These are phyloP conservation scores for Sinocyclocheilus grahami DNA, from an alignment of 2,113 vertebrate species.

Conservation along the genomic window DNA sequence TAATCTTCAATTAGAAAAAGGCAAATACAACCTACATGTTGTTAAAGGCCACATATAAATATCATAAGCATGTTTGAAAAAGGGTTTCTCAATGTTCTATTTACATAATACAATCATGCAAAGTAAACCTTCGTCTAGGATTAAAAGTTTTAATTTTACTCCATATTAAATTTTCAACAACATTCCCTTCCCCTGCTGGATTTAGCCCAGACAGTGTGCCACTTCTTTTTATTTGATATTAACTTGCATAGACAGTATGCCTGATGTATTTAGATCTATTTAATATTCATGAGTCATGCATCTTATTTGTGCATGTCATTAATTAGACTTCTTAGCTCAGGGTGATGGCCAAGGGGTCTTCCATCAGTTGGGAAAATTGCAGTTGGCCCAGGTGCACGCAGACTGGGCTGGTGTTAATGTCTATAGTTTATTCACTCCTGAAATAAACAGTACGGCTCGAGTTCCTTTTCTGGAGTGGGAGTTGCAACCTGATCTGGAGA, in stretches of 20 bases:
- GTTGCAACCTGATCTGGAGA: conserved; percentile 43
- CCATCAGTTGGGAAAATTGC: conserved; percentile 44
- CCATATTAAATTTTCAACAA: neutral
- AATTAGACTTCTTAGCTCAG: conserved; percentile 35
- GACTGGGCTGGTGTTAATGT: conserved; percentile 48
- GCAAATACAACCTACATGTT: neutral
- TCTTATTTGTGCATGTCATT: conserved; percentile 37
- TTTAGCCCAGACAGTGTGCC: neutral
- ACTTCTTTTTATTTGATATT: conserved; percentile 34
- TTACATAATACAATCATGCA: neutral
- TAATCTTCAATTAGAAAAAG: neutral
- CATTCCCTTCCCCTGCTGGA: neutral
- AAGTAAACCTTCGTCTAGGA: neutral
- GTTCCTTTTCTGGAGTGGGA: conserved; percentile 13
- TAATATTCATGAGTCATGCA: conserved; percentile 30
- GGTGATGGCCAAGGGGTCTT: conserved; percentile 40
- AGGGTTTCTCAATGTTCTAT: neutral
- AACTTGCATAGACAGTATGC: conserved; percentile 32
- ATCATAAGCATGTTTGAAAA: neutral
- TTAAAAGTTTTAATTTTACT: neutral
- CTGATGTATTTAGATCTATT: conserved; percentile 37
- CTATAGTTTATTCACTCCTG: conserved; percentile 42
- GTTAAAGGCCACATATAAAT: neutral
- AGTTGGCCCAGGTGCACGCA: conserved; percentile 35
- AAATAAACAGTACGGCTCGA: conserved; percentile 44